A percentile compares a stretch with the other conserved stretches of the same genome.
Evolutionary conservation across 2,113 vertebrate species (phyloP).

Genomic region (Pelecanus crispus): DNA sequence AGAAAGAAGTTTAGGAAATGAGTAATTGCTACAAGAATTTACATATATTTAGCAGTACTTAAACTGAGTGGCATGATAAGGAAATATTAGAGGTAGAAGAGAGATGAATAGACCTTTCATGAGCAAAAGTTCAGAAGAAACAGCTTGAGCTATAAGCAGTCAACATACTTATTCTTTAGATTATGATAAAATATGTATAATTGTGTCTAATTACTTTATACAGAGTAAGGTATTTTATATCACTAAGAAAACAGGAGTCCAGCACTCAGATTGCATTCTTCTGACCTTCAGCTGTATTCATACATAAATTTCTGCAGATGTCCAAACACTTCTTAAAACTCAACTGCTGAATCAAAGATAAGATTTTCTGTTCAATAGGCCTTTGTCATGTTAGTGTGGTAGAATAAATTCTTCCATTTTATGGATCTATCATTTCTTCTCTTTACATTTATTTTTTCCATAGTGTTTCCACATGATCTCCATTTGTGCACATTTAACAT

Average conservation of each 20-base stretch:
- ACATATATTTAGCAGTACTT: not conserved
- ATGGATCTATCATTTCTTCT: not conserved
- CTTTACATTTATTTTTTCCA: not conserved
- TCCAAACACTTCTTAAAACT: not conserved
- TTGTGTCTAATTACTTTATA: not conserved
- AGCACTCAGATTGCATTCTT: not conserved
- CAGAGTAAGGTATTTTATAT: not conserved
- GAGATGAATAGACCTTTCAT: not conserved
- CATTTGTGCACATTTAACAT: not conserved
- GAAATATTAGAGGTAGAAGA: not conserved
- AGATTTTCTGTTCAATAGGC: not conserved
- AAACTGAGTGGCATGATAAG: not conserved
- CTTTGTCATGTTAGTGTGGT: not conserved
- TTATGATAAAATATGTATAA: not conserved
- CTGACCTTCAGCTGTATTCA: not conserved
- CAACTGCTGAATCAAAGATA: not conserved
- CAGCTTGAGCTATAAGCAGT: not conserved
- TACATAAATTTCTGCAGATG: not conserved
- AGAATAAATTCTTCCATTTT: not conserved
- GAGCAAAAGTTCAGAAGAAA: not conserved
- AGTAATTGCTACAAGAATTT: not conserved
- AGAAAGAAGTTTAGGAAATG: not conserved
- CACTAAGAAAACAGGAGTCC: not conserved
- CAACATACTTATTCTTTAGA: not conserved
- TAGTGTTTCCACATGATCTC: not conserved